phyloP scores from a whole-genome alignment of 2,797 vertebrate genomes.

The Sebastes trivittatus region DNA sequence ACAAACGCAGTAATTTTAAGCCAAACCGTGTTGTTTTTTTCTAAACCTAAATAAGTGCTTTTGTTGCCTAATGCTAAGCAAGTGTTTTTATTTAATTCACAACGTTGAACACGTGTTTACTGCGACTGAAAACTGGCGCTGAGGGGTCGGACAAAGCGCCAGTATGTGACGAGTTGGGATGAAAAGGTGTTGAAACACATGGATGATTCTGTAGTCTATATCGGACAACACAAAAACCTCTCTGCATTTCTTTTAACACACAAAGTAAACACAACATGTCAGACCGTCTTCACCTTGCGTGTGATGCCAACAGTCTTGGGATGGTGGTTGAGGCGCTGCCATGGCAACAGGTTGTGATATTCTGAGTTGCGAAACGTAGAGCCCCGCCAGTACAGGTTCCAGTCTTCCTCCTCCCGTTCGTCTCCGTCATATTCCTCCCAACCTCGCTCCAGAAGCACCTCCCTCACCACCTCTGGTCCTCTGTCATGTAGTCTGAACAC shows the following conservation, averaged over 20 bases:
- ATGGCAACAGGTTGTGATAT: conserved; percentile 80
- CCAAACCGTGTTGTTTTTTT: too few species aligned
- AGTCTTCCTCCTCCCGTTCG: conserved; percentile 73
- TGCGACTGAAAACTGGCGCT: too few species aligned
- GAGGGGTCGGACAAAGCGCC: too few species aligned
- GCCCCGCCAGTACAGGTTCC: conserved; percentile 85
- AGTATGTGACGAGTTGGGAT: too few species aligned
- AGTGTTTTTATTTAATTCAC: too few species aligned
- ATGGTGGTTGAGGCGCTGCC: conserved; percentile 89
- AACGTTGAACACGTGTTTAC: too few species aligned
- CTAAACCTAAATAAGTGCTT: too few species aligned
- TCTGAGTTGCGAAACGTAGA: conserved; percentile 77
- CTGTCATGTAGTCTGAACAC: conserved; percentile 81
- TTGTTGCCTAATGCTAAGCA: too few species aligned
- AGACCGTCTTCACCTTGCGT: conserved; percentile 71
- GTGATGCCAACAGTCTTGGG: conserved; percentile 83
- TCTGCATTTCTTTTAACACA: neutral
- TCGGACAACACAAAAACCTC: neutral
- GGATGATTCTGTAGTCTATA: too few species aligned
- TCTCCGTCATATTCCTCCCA: conserved; percentile 81
- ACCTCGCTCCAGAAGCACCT: conserved; percentile 86
- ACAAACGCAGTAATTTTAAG: too few species aligned
- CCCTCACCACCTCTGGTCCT: conserved; percentile 78
- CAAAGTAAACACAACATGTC: neutral
- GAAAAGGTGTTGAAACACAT: too few species aligned